phyloP scores from a whole-genome alignment of 2,113 vertebrate species.

The Dendrocopos noguchii region DNA sequence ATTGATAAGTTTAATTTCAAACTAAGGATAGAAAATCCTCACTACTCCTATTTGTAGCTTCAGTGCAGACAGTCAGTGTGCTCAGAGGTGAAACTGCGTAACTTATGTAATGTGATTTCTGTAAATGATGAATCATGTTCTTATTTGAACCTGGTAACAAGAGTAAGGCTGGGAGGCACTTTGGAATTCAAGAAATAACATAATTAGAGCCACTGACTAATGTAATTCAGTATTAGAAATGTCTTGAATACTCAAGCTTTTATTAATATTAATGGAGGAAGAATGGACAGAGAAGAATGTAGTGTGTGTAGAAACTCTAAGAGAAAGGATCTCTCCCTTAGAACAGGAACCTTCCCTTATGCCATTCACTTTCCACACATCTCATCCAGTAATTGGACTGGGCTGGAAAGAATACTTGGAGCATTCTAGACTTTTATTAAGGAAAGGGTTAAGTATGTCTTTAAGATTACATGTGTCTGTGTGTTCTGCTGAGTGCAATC shows the following conservation, averaged over 20 bases:
- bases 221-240: constrained; percentile 57
- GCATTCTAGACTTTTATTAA: background rate
- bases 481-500: background rate
- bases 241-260: constrained; percentile 9
- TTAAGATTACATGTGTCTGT: background rate
- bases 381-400: background rate
- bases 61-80: constrained; percentile 56
- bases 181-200: constrained; percentile 68
- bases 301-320: background rate
- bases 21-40: constrained; percentile 69
- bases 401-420: background rate
- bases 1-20: constrained; percentile 75
- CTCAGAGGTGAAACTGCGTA: constrained; percentile 51
- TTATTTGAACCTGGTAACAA: constrained; percentile 75
- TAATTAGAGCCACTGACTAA: constrained; percentile 71
- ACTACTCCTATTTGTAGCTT: constrained; percentile 70
- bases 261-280: constrained; percentile 35
- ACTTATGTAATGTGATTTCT: constrained; percentile 74
- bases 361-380: background rate
- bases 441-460: constrained; percentile 15
- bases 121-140: constrained; percentile 77
- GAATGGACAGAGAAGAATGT: background rate
- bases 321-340: background rate
- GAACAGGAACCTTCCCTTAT: background rate
- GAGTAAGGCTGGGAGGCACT: constrained; percentile 63